phyloP scores from a whole-genome alignment of 2,797 vertebrate species.

The Centroberyx gerrardi region DNA sequence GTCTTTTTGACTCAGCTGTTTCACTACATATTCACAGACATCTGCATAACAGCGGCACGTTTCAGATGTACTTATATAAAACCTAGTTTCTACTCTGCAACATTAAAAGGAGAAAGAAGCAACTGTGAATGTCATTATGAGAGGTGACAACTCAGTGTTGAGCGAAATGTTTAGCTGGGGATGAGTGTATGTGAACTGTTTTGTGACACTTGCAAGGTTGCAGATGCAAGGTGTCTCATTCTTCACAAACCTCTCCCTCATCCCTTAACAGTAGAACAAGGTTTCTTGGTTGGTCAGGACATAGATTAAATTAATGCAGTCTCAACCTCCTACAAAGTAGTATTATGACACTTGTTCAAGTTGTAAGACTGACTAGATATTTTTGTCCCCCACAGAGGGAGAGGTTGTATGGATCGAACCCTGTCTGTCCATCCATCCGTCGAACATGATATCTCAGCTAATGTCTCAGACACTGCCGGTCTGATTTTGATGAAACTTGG shows the following conservation, averaged over 20 bases:
- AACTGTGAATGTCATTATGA: no score
- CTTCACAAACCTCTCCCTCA: no score
- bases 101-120: no score
- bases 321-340: background rate
- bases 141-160: background rate
- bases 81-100: no score
- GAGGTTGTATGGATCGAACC: no score
- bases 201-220: no score
- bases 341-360: background rate
- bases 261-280: no score
- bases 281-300: background rate
- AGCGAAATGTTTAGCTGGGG: background rate
- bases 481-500: no score
- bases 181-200: background rate
- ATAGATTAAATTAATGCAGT: background rate
- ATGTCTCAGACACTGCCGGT: no score
- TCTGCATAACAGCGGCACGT: constrained; percentile 23
- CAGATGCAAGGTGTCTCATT: no score
- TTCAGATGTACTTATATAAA: background rate
- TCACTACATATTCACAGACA: constrained; percentile 55
- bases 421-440: no score
- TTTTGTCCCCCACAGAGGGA: background rate
- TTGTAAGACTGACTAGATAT: background rate
- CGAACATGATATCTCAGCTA: no score
- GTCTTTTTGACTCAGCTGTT: constrained; percentile 46